phyloP scores from a whole-genome alignment of 2,113 vertebrate genomes.

The Protobothrops mucrosquamatus region DNA sequence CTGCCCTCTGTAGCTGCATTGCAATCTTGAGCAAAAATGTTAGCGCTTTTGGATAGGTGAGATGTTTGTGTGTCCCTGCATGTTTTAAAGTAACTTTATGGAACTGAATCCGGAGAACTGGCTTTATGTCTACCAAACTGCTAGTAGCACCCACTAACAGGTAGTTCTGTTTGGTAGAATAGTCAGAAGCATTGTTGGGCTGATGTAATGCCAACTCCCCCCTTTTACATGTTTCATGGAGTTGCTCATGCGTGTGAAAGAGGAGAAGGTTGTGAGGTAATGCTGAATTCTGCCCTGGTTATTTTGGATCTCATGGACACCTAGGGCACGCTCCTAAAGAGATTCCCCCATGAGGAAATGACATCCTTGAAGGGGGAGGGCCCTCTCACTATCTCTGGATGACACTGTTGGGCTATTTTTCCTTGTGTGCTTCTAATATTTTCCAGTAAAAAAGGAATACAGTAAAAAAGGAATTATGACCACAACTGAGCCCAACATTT shows the following conservation, averaged over 20 bases:
- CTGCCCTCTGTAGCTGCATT: neutral
- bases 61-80: neutral
- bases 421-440: neutral
- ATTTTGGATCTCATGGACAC: neutral
- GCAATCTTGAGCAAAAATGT: neutral
- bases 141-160: neutral
- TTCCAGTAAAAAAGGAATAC: neutral
- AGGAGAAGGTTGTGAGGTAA: neutral
- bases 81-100: neutral
- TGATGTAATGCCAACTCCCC: neutral
- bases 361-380: neutral
- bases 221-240: neutral
- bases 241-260: neutral
- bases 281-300: neutral
- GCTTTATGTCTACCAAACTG: neutral
- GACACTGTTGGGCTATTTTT: neutral
- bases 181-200: neutral
- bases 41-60: neutral
- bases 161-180: neutral
- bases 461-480: neutral
- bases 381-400: neutral
- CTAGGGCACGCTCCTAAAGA: neutral
- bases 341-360: neutral
- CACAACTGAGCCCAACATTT: neutral
- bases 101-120: neutral